Conservation (phyloP, 2,888 invertebrate species). For the Erebia aethiops region DNA sequence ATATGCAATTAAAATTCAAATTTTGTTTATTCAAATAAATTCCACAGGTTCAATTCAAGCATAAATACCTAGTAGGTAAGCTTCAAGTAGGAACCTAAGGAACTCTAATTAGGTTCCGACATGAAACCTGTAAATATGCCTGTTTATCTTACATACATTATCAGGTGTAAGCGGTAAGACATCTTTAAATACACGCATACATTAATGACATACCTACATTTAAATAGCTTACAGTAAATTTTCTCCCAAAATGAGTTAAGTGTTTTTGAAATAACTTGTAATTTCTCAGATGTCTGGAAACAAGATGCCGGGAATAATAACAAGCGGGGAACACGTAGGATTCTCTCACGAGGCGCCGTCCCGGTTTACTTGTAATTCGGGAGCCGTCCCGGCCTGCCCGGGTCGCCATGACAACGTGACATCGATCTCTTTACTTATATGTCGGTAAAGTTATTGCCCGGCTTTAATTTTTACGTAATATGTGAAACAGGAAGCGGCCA, state of each 20-base stretch:
- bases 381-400: slow-evolving; percentile 26
- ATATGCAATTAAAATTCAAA: too few relatives aligned
- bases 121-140: too few relatives aligned
- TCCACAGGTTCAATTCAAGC: too few relatives aligned
- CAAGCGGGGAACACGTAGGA: slow-evolving; percentile 9
- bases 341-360: slow-evolving; percentile 15
- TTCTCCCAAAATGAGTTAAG: slow-evolving; percentile 2
- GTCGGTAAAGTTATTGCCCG: not conserved
- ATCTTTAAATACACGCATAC: too few relatives aligned
- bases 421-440: slow-evolving; percentile 18
- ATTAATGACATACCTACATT: not conserved
- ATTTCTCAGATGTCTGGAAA: slow-evolving; percentile 4
- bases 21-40: too few relatives aligned
- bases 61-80: too few relatives aligned
- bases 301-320: slow-evolving; percentile 14
- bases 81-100: too few relatives aligned
- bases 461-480: not conserved
- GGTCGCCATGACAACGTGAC: slow-evolving; percentile 30
- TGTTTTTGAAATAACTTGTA: not conserved
- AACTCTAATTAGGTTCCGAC: too few relatives aligned
- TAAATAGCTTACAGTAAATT: not conserved
- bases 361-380: slow-evolving; percentile 27
- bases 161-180: too few relatives aligned
- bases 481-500: too few relatives aligned
- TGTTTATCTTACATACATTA: too few relatives aligned